These are phyloP conservation scores for Lordiphosa clarofinis DNA, from an alignment of 1,140 invertebrate genomes.

Conservation along the genomic window DNA sequence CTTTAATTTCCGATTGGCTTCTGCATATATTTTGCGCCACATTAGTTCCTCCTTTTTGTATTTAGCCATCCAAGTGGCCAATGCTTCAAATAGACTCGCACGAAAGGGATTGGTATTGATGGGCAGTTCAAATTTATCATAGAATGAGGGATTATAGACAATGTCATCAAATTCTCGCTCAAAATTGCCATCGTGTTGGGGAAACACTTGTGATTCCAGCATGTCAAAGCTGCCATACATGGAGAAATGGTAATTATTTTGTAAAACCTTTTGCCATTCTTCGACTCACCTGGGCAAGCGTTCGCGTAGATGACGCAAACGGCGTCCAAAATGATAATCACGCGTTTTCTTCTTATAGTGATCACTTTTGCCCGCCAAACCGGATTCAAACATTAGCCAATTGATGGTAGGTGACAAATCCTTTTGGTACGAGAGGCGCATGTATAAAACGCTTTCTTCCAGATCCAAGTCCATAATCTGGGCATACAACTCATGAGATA, in stretches of 20 bases:
- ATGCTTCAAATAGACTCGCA: constrained; percentile 4
- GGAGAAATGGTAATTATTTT: no score
- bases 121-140: constrained; percentile 13
- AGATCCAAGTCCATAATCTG: constrained; percentile 24
- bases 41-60: constrained; percentile 5
- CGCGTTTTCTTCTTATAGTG: constrained; percentile 2
- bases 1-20: background rate
- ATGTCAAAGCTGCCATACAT: constrained; percentile 28
- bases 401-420: background rate
- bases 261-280: no score
- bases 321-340: constrained; percentile 7
- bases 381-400: constrained; percentile 3
- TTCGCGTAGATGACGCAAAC: constrained; percentile 42
- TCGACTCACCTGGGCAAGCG: constrained; percentile 28
- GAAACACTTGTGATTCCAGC: constrained; percentile 25
- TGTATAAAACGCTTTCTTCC: constrained; percentile 8
- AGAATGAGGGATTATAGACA: constrained; percentile 18
- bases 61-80: constrained; percentile 25
- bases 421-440: background rate
- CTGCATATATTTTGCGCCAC: background rate
- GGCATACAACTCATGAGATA: background rate
- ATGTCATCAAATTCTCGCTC: constrained; percentile 30
- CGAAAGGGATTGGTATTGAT: background rate
- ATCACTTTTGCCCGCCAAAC: constrained; percentile 22
- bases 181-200: constrained; percentile 10